Base-by-base conservation (phyloP, 2,888 invertebrate genomes). In the Carabus problematicus region DNA sequence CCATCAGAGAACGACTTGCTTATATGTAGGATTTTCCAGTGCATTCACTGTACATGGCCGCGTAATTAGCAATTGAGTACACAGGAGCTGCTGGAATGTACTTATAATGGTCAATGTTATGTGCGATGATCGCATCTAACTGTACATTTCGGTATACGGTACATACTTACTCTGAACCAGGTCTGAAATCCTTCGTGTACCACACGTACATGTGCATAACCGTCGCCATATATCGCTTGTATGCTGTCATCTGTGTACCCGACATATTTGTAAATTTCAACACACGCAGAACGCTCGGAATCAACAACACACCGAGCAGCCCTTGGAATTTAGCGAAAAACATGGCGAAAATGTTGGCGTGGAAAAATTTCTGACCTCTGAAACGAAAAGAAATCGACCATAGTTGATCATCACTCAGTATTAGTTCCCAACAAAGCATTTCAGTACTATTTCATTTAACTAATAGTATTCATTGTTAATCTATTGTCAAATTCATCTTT, bases 221-320 rank as follows among this genome's bases (percentile, higher is more conserved):
- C 0, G 96, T 96, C 6, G 90, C 87, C 8, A 93, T 80, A 78
- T 96, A 96, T 74, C 96, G 84, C 71, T 85, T 87, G 80, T 93
- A 93, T 0, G 94, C 90, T 0, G 87, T 85, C 58, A 84, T 80
- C 0, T 85, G 80, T 1, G 87, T 88, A 61, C 86, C 85, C 29
- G 93, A 93, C 76, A 89, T 88, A 29, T 87, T 85, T 0, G 95
- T 92, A 73, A 88, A 87, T 2, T 89, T 82, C 7, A 95, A 84
- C 39, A 94, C 87, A 0, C 85, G 83, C 4, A 92, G 81, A 70
- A 95, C 90, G 3, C 91, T 89, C 0, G 92, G 91, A 61, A 94
- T 84, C 0, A 92, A 84, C 71, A 96, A 83, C 18, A 95, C 88
- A 0, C 89, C 85, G 11, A 94, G 81, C 29, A 96, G 83, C 0